Percentiles rank a stretch among this genome's conserved stretches.
These are phyloP conservation scores for Oxyscelio sp. DNA, from an alignment of 2,888 invertebrate species.

Conservation along the genomic window DNA sequence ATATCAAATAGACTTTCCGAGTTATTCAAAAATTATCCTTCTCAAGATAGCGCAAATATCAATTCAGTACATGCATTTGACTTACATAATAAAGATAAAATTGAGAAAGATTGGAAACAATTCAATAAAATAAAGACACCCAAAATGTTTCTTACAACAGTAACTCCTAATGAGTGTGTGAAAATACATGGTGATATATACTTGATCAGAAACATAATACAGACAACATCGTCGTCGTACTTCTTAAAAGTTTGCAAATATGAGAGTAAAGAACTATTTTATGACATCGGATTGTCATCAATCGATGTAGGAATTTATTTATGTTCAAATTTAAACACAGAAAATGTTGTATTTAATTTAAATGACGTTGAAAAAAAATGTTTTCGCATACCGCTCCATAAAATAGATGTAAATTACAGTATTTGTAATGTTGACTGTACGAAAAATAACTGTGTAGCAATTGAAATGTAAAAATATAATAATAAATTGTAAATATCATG, in stretches of 20 bases:
- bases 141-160: not conserved
- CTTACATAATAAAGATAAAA: not conserved
- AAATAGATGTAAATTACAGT: not conserved
- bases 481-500: no score
- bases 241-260: conserved; percentile 13
- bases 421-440: not conserved
- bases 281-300: conserved; percentile 31
- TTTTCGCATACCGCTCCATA: no score
- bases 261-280: conserved; percentile 29
- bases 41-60: no score
- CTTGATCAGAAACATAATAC: conserved; percentile 9
- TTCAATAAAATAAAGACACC: not conserved
- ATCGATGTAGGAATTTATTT: conserved; percentile 29
- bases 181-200: not conserved
- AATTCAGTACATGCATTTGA: conserved; percentile 7
- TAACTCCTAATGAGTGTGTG: conserved; percentile 15
- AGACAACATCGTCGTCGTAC: not conserved
- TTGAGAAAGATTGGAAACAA: conserved; percentile 1
- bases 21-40: no score
- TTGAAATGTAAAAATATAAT: conserved; percentile 10
- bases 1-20: not conserved
- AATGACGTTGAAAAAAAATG: no score
- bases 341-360: no score
- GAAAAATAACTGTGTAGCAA: not conserved
- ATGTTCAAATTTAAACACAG: conserved; percentile 24